Conservation (phyloP, 2,113 vertebrate genomes). For the Willisornis vidua region DNA sequence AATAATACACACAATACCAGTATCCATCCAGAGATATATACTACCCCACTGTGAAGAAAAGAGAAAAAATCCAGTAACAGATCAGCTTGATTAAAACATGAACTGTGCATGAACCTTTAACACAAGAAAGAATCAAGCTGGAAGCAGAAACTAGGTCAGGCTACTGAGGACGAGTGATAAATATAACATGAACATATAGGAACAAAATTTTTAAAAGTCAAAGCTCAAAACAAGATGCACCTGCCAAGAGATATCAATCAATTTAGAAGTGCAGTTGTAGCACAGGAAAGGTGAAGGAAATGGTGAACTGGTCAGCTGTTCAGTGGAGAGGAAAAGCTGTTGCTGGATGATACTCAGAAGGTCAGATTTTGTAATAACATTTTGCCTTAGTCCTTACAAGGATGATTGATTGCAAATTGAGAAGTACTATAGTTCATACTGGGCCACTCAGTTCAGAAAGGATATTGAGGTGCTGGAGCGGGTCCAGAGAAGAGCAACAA, state of each 20-base stretch:
- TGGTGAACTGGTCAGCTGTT: neutral
- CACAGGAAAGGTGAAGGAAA: neutral
- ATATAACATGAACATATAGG: constrained; percentile 39
- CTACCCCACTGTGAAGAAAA: neutral
- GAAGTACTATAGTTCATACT: neutral
- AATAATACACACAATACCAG: neutral
- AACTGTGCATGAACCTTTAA: constrained; percentile 18
- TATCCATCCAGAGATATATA: neutral
- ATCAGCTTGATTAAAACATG: neutral
- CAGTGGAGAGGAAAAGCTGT: neutral
- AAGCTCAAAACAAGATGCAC: constrained; percentile 18
- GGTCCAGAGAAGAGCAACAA: too few species aligned
- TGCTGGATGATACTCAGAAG: neutral
- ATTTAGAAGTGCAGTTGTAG: neutral
- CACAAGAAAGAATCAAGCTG: neutral
- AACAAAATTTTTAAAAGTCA: constrained; percentile 25
- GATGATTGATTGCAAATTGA: neutral
- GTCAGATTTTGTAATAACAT: neutral
- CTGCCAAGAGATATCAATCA: constrained; percentile 43
- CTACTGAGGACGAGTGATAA: constrained; percentile 13
- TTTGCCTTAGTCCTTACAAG: neutral
- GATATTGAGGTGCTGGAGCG: too few species aligned
- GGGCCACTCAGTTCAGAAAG: too few species aligned
- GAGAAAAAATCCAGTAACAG: neutral
- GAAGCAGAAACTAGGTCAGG: constrained; percentile 57